Evolutionary conservation across 1,140 invertebrate genomes (phyloP).

Genomic region (Drosophila teissieri): DNA sequence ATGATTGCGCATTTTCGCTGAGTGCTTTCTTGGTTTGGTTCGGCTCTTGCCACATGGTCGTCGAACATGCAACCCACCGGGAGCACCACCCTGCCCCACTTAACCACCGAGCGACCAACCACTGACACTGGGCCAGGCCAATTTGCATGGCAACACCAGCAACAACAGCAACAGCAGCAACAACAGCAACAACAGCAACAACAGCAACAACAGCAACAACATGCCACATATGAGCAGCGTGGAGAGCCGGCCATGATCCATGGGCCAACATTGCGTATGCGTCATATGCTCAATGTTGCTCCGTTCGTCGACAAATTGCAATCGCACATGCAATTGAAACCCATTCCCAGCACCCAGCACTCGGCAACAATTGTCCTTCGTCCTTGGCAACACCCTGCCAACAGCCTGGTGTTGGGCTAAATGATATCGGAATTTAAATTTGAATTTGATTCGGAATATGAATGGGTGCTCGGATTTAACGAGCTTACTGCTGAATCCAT

Average conservation of each 20-base stretch:
- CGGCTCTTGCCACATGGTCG: conserved; percentile 25
- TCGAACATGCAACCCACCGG: conserved; percentile 31
- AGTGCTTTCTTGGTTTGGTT: conserved; percentile 7
- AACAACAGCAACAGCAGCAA: not conserved
- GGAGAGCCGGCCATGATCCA: conserved; percentile 47
- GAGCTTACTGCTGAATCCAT: not conserved
- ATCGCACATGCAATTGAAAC: conserved; percentile 46
- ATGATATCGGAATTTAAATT: conserved; percentile 44
- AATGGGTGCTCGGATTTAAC: conserved; percentile 12
- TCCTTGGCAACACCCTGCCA: conserved; percentile 7
- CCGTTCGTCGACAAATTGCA: conserved; percentile 48
- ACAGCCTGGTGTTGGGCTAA: conserved; percentile 2
- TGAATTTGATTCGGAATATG: conserved; percentile 23
- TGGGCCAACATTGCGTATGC: conserved; percentile 60
- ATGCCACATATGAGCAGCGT: conserved; percentile 1
- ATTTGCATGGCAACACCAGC: conserved; percentile 52
- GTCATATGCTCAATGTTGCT: conserved; percentile 51
- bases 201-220: not conserved
- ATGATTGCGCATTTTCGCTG: not conserved
- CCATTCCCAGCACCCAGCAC: not conserved
- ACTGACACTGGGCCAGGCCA: conserved; percentile 25
- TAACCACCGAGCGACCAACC: conserved; percentile 8
- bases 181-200: conserved; percentile 20
- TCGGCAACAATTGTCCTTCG: conserved; percentile 42
- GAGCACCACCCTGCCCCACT: conserved; percentile 1